A percentile compares a stretch with the other conserved stretches of the same genome.
Evolutionary conservation across 2,113 vertebrate genomes (phyloP).

Genomic region (Trichechus manatus): DNA sequence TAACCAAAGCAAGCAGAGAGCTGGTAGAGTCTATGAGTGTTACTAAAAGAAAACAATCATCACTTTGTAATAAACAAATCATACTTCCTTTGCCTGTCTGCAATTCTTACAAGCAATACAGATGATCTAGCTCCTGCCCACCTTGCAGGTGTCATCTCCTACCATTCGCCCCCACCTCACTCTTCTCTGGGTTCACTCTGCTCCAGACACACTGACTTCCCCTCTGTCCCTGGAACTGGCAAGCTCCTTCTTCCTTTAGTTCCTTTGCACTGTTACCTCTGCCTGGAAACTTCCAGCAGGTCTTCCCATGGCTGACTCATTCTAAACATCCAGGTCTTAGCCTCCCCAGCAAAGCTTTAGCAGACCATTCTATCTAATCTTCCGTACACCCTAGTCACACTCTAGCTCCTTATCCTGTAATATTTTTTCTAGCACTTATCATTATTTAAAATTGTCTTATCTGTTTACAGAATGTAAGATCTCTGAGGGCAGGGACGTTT

Average conservation of each 20-base stretch:
- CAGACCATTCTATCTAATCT: background rate
- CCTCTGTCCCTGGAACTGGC: background rate
- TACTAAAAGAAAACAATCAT: conserved; percentile 1
- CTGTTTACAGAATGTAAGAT: conserved; percentile 30
- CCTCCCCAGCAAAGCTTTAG: background rate
- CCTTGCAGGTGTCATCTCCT: background rate
- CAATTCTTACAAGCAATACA: background rate
- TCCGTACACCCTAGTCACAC: background rate
- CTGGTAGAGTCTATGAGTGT: background rate
- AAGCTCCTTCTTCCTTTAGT: background rate
- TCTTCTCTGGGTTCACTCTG: background rate
- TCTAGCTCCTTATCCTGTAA: background rate
- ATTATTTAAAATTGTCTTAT: conserved; percentile 21
- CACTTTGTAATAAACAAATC: background rate
- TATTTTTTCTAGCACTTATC: background rate
- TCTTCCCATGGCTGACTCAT: conserved; percentile 22
- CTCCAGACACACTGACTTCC: background rate
- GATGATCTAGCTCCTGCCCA: background rate
- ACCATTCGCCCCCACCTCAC: background rate
- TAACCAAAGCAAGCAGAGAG: conserved; percentile 47
- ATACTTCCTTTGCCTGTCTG: background rate
- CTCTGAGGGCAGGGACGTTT: background rate
- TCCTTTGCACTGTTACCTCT: background rate
- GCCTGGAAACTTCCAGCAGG: conserved; percentile 15
- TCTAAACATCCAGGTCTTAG: conserved; percentile 5